Conservation (phyloP, 37 sponge, comb jelly and placozoan species). For the Halisarca cf. caerulea region DNA sequence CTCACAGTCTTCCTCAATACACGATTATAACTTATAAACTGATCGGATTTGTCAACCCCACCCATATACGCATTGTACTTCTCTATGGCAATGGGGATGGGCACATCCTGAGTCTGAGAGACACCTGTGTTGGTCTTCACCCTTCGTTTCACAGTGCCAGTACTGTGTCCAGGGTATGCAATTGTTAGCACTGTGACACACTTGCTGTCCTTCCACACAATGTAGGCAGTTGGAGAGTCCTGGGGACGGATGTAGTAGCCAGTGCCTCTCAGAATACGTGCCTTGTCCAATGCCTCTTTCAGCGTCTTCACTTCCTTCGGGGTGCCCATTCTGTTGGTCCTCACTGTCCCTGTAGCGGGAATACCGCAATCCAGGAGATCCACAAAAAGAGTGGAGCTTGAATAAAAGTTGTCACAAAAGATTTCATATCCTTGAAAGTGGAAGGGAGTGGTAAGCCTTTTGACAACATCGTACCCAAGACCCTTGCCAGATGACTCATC, state of each 20-base stretch:
- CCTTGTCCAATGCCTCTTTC: neutral
- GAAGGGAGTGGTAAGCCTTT: neutral
- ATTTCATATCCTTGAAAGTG: conserved; percentile 17
- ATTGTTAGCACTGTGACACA: conserved; percentile 40
- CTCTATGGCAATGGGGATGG: conserved; percentile 31
- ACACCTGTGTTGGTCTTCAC: neutral
- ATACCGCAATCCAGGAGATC: neutral
- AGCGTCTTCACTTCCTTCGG: neutral
- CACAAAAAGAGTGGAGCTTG: neutral
- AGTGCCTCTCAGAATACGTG: neutral
- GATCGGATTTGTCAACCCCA: conserved; percentile 51
- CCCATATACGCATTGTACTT: conserved; percentile 47
- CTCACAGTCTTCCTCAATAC: conserved; percentile 31
- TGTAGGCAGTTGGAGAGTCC: conserved; percentile 31
- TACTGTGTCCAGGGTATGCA: conserved; percentile 38
- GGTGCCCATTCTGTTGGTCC: neutral
- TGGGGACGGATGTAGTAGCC: conserved; percentile 31
- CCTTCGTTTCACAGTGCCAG: conserved; percentile 1
- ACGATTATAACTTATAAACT: conserved; percentile 29
- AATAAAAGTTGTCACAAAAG: conserved; percentile 27
- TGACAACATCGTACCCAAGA: conserved; percentile 17
- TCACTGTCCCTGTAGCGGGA: conserved; percentile 19
- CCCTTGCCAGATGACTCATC: neutral
- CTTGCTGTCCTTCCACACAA: conserved; percentile 36
- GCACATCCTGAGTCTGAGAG: conserved; percentile 20